Percentiles rank a stretch among this genome's conserved stretches.
phyloP scores from a whole-genome alignment of 2,888 invertebrate genomes.

The Ormia ochracea region DNA sequence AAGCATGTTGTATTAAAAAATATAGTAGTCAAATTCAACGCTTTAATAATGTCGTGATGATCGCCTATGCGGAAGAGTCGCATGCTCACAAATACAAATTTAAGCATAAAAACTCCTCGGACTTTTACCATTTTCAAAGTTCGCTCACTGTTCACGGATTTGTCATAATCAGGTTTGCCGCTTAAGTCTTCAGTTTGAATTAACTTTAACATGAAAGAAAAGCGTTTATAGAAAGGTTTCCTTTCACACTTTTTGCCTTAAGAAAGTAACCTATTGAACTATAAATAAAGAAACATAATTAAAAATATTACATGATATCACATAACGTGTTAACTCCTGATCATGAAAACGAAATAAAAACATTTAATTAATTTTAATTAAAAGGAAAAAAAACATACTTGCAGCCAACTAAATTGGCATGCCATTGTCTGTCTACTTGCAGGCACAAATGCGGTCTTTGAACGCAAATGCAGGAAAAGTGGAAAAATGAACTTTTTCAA shows the following conservation, averaged over 20 bases:
- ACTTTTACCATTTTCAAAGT: not conserved
- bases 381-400: not conserved
- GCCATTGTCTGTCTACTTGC: conserved; percentile 45
- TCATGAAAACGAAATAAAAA: conserved; percentile 26
- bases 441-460: conserved; percentile 28
- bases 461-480: conserved; percentile 18
- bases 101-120: not conserved
- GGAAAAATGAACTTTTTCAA: conserved; percentile 19
- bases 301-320: conserved; percentile 48
- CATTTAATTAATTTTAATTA: conserved; percentile 29
- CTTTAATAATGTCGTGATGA: too few species aligned
- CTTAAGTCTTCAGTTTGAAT: conserved; percentile 29
- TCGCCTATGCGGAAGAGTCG: too few species aligned
- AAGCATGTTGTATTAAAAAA: too few species aligned
- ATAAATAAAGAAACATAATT: conserved; percentile 13
- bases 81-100: too few species aligned
- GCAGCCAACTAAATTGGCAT: conserved; percentile 24
- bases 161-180: not conserved
- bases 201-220: not conserved
- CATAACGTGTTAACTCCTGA: conserved; percentile 38
- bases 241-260: not conserved
- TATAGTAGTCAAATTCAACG: too few species aligned
- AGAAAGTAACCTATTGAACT: conserved; percentile 55
- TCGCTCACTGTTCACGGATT: not conserved
- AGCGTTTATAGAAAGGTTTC: not conserved